Evolutionary conservation across 2,888 invertebrate genomes (phyloP).

Genomic region (Micropterix aruncella): DNA sequence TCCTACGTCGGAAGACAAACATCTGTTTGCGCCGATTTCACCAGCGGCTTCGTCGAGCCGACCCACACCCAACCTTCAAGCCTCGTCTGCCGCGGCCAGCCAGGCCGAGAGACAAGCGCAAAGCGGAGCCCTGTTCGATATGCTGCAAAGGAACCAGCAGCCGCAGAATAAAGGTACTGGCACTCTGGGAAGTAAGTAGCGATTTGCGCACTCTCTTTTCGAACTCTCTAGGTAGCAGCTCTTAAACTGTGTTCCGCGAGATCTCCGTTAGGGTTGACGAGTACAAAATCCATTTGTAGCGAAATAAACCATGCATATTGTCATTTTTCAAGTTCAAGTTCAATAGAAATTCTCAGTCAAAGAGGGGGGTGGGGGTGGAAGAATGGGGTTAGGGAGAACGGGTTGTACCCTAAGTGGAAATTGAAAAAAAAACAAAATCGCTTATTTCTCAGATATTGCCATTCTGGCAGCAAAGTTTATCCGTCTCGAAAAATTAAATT

Average conservation of each 20-base stretch:
- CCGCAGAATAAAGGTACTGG: conserved; percentile 3
- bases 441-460: too few species aligned
- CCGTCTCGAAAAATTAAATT: too few species aligned
- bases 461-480: too few species aligned
- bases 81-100: conserved; percentile 17
- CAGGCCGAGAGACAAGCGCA: conserved; percentile 4
- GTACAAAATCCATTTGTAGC: too few species aligned
- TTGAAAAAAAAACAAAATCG: too few species aligned
- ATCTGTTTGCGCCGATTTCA: conserved; percentile 58
- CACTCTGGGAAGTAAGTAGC: background rate
- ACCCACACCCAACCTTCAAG: background rate
- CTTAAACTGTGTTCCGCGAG: background rate
- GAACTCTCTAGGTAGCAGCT: background rate
- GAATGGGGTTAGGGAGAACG: too few species aligned
- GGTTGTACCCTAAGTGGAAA: too few species aligned
- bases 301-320: too few species aligned
- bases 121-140: background rate
- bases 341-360: too few species aligned
- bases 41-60: conserved; percentile 28
- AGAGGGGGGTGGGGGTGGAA: too few species aligned
- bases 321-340: too few species aligned
- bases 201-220: background rate
- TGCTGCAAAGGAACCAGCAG: conserved; percentile 4
- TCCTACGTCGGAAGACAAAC: conserved; percentile 33
- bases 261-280: too few species aligned